Evolutionary conservation across 2,888 invertebrate genomes (phyloP).

Genomic region (Himalopsyche anomala): DNA sequence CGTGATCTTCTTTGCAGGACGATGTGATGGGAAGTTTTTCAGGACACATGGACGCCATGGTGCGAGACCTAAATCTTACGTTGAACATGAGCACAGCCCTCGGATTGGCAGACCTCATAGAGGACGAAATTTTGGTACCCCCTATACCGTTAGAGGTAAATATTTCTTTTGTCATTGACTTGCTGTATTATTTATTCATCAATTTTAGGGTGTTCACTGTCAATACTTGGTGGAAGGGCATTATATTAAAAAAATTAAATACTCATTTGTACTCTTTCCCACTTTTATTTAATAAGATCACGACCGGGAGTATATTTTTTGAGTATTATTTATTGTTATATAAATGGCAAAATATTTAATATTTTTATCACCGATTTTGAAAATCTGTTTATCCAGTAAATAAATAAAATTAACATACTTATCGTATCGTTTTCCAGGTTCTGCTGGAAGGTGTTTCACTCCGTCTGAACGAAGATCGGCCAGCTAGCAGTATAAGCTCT

Average conservation of each 20-base stretch:
- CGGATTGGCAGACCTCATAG: conserved; percentile 88
- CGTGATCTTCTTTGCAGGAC: conserved; percentile 53
- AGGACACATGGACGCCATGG: conserved; percentile 78
- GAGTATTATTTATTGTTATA: too few species aligned
- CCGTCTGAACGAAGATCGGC: conserved; percentile 89
- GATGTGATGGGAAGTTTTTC: conserved; percentile 64
- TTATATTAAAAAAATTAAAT: too few species aligned
- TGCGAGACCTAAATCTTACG: conserved; percentile 81
- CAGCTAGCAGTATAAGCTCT: conserved; percentile 86
- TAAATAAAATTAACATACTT: too few species aligned
- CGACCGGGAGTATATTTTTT: too few species aligned
- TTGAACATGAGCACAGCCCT: conserved; percentile 89
- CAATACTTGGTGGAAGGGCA: too few species aligned
- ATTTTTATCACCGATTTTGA: neutral
- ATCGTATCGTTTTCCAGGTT: conserved; percentile 75
- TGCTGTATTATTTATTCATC: neutral
- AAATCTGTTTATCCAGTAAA: too few species aligned
- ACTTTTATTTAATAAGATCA: too few species aligned
- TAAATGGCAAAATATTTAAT: too few species aligned
- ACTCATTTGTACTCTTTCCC: too few species aligned
- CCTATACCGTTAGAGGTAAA: conserved; percentile 89
- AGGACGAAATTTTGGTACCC: conserved; percentile 89
- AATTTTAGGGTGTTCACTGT: too few species aligned
- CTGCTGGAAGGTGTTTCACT: conserved; percentile 85
- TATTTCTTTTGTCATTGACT: neutral